Evolutionary conservation across 2,797 vertebrate species (phyloP).

Genomic region (Oophaga sylvatica): DNA sequence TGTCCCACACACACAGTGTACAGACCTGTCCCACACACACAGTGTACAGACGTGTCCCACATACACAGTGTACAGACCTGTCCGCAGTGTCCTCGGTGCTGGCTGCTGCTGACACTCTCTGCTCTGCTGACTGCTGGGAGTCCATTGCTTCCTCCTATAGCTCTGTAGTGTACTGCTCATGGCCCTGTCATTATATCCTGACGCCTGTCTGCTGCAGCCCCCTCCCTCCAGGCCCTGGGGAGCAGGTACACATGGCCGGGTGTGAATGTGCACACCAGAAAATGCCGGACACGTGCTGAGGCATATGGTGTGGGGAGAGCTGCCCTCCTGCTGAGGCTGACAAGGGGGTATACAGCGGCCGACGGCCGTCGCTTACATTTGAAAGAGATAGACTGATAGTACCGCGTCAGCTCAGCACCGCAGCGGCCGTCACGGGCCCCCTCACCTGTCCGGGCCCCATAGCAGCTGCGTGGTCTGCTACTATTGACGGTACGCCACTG

Average conservation of each 20-base stretch:
- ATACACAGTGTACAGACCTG: slow-evolving; percentile 7
- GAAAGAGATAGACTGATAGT: too few relatives aligned
- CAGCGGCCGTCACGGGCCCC: too few relatives aligned
- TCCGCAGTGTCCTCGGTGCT: neutral
- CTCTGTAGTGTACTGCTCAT: neutral
- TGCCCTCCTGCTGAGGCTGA: slow-evolving; percentile 31
- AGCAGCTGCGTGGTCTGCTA: too few relatives aligned
- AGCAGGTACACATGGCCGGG: slow-evolving; percentile 51
- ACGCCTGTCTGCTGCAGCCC: slow-evolving; percentile 4
- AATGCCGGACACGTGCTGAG: slow-evolving; percentile 51
- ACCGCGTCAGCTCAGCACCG: too few relatives aligned
- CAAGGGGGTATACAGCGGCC: too few relatives aligned
- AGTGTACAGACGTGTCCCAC: neutral
- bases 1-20: too few relatives aligned
- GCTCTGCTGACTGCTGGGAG: neutral
- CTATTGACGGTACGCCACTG: too few relatives aligned
- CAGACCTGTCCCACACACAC: too few relatives aligned
- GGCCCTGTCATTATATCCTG: slow-evolving; percentile 44
- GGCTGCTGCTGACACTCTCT: neutral
- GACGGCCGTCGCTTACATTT: too few relatives aligned
- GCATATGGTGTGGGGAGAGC: slow-evolving; percentile 47
- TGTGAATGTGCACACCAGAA: slow-evolving; percentile 49
- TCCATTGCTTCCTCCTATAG: slow-evolving; percentile 5
- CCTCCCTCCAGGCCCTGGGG: neutral
- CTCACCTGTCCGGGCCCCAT: too few relatives aligned